Percentiles rank a stretch among this genome's conserved stretches.
Conservation (phyloP, 2,113 vertebrate species). For the Pluvianellus socialis region DNA sequence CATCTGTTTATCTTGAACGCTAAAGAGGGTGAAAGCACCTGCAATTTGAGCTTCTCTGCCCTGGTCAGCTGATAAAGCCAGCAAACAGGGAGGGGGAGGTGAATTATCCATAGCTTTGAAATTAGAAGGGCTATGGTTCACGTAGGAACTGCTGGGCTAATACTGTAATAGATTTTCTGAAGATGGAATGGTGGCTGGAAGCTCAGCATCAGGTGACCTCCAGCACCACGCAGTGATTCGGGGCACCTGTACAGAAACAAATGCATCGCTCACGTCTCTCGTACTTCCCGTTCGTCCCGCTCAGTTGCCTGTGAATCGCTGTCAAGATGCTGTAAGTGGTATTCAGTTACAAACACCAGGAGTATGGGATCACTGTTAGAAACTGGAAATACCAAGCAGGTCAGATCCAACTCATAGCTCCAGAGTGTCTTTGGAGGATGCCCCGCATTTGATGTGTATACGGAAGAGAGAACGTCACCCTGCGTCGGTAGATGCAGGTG, state of each 20-base stretch:
- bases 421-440: not conserved
- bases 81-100: not conserved
- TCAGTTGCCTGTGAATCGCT: not conserved
- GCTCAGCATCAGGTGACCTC: not conserved
- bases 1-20: constrained; percentile 21
- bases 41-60: constrained; percentile 19
- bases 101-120: not conserved
- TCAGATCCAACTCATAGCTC: not conserved
- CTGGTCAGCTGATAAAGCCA: constrained; percentile 26
- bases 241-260: not conserved
- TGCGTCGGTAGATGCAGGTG: not conserved
- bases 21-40: constrained; percentile 35
- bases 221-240: not conserved
- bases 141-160: not conserved
- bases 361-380: not conserved
- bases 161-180: not conserved
- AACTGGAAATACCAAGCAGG: not conserved
- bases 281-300: not conserved
- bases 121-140: not conserved
- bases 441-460: not conserved
- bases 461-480: not conserved
- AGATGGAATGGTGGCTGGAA: not conserved
- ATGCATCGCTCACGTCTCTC: not conserved
- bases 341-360: not conserved
- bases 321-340: not conserved